Evolutionary conservation across 2,888 invertebrate genomes (phyloP), one percentile per base, ranked within the genome.

Genomic region (Aethes cnicana): DNA sequence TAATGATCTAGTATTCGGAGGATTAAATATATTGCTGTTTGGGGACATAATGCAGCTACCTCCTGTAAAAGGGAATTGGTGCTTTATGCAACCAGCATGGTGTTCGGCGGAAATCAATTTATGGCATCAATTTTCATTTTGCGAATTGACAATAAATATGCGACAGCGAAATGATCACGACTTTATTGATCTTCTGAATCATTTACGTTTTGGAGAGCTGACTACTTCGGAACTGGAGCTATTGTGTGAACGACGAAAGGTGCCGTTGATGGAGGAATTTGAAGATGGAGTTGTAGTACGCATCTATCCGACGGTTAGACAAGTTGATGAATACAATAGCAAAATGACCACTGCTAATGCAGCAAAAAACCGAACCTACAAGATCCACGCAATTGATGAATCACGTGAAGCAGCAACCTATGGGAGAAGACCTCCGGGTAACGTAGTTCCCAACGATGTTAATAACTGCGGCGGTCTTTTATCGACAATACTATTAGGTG

Each of bases 91-190:
- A 6, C 55, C 57, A 9, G 3, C 47, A 16, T 53, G 54, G 47
- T 54, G 54, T 16, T 16, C 42, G 6, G 62, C 64, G 1, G 69
- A 66, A 53, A 23, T 66, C 2, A 50, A 65, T 49, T 59, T 66
- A 16, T 67, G 68, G 64, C 61, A 57, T 1, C 50, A 62, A 14
- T 68, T 67, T 32, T 55, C 54, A 0, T 62, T 72, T 48, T 71
- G 67, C 42, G 69, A 71, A 61, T 43, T 71, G 0, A 64, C 62
- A 0, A 59, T 64, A 25, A 74, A 76, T 16, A 73, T 74, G 68
- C 57, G 72, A 3, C 75, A 72, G 21, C 50, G 54, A 23, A 56
- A 62, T 48, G 73, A 74, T 43, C 14, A 0, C 0, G 58, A 63
- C 12, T 66, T 69, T 21, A 55, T 68, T 0, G 61, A 67, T 43